Evolutionary conservation across 2,113 vertebrate species (phyloP), one percentile per base, ranked within the genome.

Genomic region (Epinephelus cyanopodus): DNA sequence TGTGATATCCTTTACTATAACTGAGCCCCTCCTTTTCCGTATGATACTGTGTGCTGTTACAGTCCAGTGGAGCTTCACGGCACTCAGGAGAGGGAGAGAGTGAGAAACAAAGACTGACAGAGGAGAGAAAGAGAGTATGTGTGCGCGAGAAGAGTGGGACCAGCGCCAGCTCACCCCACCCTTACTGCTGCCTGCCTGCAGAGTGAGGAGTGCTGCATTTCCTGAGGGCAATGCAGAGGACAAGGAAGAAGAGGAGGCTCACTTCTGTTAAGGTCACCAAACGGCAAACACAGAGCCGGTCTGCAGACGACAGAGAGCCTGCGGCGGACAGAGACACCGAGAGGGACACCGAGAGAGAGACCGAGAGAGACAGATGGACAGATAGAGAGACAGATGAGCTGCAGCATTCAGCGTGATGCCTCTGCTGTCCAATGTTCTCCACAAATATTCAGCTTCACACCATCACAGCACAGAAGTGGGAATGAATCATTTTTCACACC

Each of bases 211-310:
- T 94, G 87, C 93, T 95, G 94, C 93, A 95, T 93, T 93, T 94
- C 93, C 93, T 93, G 91, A 93, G 92, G 94, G 90, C 92, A 93
- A 87, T 92, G 90, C 89, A 93, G 93, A 94, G 90, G 93, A 94
- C 84, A 77, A 90, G 87, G 79, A 75, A 85, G 86, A 75, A 85
- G 87, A 92, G 68, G 87, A 90, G 73, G 85, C 75, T 82, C 77
- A 29, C 65, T 84, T 64, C 60, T 85, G 84, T 60, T 80, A 85
- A 87, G 82, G 90, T 92, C 89, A 89, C 76, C 39, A 15, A 72
- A 70, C 53, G 71, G 83, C 71, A 73, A 88, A 88, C 69, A 82
- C 18, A 56, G 60, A 70, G 45, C 39, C 5, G 27, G 45, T 27
- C 68, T 71, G 72, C 61, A 71, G 54, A 60, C 61, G 61, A 61